Conservation (phyloP, 2,888 invertebrate genomes). For the Trissolcus brochymenae region DNA sequence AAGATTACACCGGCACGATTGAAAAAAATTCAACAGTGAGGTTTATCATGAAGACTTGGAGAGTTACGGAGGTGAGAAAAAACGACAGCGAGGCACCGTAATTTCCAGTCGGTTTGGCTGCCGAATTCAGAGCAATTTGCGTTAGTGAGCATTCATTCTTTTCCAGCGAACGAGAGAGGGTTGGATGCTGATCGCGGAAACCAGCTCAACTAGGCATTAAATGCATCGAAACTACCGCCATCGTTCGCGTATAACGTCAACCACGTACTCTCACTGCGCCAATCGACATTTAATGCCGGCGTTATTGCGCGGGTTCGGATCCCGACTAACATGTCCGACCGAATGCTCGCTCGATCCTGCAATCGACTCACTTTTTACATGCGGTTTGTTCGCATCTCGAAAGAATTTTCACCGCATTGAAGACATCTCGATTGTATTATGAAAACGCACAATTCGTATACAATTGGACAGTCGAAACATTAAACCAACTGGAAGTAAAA, state of each 20-base stretch:
- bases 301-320: slow-evolving; percentile 57
- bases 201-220: slow-evolving; percentile 54
- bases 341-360: slow-evolving; percentile 11
- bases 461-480: slow-evolving; percentile 27
- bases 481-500: slow-evolving; percentile 25
- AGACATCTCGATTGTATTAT: slow-evolving; percentile 12
- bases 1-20: slow-evolving; percentile 24
- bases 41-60: slow-evolving; percentile 14
- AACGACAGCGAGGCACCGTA: slow-evolving; percentile 33
- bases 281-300: slow-evolving; percentile 55
- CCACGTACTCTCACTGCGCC: slow-evolving; percentile 55
- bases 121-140: slow-evolving; percentile 41
- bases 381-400: background rate
- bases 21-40: slow-evolving; percentile 10
- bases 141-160: slow-evolving; percentile 53
- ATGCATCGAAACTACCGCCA: slow-evolving; percentile 66
- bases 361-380: slow-evolving; percentile 10
- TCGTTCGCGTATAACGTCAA: slow-evolving; percentile 62
- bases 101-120: slow-evolving; percentile 54
- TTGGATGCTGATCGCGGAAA: slow-evolving; percentile 36
- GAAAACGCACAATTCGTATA: slow-evolving; percentile 16
- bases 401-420: background rate
- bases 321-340: slow-evolving; percentile 48
- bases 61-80: slow-evolving; percentile 38
- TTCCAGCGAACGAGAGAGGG: slow-evolving; percentile 43